These are phyloP conservation scores for Eledone cirrhosa DNA, from an alignment of 2,888 invertebrate genomes.

Conservation along the genomic window DNA sequence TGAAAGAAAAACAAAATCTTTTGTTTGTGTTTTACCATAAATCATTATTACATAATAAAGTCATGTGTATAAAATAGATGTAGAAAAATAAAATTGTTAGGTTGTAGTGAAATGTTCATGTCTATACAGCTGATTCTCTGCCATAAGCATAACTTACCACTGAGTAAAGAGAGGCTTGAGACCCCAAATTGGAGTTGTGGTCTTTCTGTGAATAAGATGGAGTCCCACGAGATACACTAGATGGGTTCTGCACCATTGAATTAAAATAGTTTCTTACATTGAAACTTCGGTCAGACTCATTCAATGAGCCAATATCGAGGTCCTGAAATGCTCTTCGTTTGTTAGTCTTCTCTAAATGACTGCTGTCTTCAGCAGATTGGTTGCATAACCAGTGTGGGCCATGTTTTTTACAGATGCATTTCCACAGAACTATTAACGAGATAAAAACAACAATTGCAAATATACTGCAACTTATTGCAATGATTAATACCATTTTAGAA, in stretches of 20 bases:
- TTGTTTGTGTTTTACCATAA: too few species aligned
- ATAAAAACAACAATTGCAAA: slow-evolving; percentile 43
- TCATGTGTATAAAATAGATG: too few species aligned
- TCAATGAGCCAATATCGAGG: slow-evolving; percentile 49
- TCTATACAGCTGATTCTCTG: slow-evolving; percentile 36
- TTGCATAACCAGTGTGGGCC: slow-evolving; percentile 26
- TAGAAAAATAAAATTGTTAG: too few species aligned
- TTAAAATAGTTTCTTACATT: slow-evolving; percentile 57
- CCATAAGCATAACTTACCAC: slow-evolving; percentile 36
- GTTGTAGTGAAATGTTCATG: neutral
- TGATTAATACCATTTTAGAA: slow-evolving; percentile 30
- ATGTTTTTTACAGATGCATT: slow-evolving; percentile 40
- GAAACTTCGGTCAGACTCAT: slow-evolving; percentile 58
- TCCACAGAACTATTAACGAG: slow-evolving; percentile 43
- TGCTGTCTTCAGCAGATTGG: slow-evolving; percentile 38
- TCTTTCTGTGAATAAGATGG: slow-evolving; percentile 40
- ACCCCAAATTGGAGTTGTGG: slow-evolving; percentile 38
- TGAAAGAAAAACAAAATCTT: too few species aligned
- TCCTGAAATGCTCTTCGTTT: slow-evolving; percentile 46
- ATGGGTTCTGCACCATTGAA: slow-evolving; percentile 49
- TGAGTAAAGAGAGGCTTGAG: slow-evolving; percentile 40
- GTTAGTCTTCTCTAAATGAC: slow-evolving; percentile 40
- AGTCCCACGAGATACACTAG: slow-evolving; percentile 38
- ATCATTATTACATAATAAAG: too few species aligned
- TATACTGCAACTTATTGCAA: slow-evolving; percentile 40